A percentile compares a stretch with the other conserved stretches of the same genome.
Conservation (phyloP, 2,797 vertebrate genomes). For the Limnodromus scolopaceus region DNA sequence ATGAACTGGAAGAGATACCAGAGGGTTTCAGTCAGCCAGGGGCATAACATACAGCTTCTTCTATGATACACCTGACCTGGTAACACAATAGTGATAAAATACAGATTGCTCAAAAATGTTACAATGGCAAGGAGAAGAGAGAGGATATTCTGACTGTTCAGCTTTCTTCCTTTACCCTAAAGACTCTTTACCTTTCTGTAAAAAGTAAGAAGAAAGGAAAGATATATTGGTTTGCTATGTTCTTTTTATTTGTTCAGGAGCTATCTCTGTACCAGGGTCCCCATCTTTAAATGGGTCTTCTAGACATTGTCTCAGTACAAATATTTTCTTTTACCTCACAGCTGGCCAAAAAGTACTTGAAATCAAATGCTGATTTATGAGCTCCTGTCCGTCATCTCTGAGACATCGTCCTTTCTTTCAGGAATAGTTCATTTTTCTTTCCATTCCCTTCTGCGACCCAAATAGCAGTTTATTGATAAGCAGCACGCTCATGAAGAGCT, state of each 20-base stretch:
- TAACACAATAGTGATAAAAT: neutral
- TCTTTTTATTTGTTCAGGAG: neutral
- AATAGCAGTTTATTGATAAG: neutral
- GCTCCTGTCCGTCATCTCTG: neutral
- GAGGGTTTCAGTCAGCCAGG: neutral
- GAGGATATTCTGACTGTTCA: neutral
- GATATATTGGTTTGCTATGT: neutral
- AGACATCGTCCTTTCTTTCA: neutral
- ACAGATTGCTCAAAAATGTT: neutral
- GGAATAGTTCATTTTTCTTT: neutral
- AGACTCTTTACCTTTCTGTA: neutral
- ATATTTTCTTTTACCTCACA: neutral
- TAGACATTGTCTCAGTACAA: neutral
- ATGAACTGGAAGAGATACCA: neutral
- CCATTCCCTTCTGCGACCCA: neutral
- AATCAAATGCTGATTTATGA: neutral
- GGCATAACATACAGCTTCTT: neutral
- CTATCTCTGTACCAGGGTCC: neutral
- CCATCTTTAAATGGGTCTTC: neutral
- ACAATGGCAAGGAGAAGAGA: neutral
- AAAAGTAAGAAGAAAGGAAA: neutral
- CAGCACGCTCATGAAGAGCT: neutral
- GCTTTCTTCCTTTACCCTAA: neutral
- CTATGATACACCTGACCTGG: neutral
- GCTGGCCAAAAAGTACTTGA: neutral